Base-by-base conservation (phyloP, 2,888 invertebrate species). In the Tiliacea aurago region DNA sequence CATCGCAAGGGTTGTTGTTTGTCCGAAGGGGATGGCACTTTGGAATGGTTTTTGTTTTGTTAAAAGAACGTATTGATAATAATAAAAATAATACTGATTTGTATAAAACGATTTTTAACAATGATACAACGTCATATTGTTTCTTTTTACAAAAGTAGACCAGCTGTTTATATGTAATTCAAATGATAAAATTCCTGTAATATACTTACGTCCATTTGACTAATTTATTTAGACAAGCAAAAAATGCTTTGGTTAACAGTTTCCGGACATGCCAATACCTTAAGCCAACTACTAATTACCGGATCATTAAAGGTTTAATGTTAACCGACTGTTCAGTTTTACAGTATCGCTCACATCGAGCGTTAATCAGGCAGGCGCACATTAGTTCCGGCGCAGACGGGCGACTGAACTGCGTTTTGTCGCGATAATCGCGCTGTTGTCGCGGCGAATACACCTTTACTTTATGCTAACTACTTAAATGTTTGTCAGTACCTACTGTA, bases 361-460 rank as follows among this genome's bases (percentile, higher is more conserved):
- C 72, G 72, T 77, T 79, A 70, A 78, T 76, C 84, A 76, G 61
- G 43, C 70, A 73, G 55, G 41, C 41, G 70, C 66, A 61, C 63
- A 74, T 72, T 71, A n/a, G 61, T 47, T 13, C 63, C 37, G 45
- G 47, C 37, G 33, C 75, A 49, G 66, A 55, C 73, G 56, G 6
- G 49, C 84, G 55, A 66, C 61, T 72, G 76, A 70, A 55, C 73
- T 81, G 68, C 73, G 73, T 81, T 81, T 77, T 62, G 77, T 73
- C 67, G 69, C 64, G 62, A 56, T 76, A 59, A 64, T 45, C 56
- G 59, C 59, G 58, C 45, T 55, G 53, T 56, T 55, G 53, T 56
- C 61, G 69, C 20, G 47, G 41, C 64, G 28, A 33, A 47, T 41
- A 49, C 55, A 49, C 45, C 66, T 67, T 65, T 49, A 67, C 33